Evolutionary conservation across 2,888 invertebrate genomes (phyloP).

Genomic region (Dryobotodes eremita): DNA sequence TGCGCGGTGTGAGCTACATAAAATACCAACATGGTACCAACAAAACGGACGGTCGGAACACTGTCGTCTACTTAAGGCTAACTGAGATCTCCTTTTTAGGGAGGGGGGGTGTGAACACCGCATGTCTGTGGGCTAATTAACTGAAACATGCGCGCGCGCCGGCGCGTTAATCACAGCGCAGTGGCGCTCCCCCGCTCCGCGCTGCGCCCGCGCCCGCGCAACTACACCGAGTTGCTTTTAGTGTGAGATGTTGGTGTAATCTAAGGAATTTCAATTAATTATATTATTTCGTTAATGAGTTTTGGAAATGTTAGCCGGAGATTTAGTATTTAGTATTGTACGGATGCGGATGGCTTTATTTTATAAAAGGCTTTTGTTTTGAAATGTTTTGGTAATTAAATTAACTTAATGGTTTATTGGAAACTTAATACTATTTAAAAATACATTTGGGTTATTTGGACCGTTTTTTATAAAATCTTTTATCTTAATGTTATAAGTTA

Average conservation of each 20-base stretch:
- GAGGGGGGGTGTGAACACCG: constrained; percentile 83
- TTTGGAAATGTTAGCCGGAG: constrained; percentile 68
- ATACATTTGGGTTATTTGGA: neutral
- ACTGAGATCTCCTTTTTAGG: constrained; percentile 88
- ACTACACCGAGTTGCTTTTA: constrained; percentile 88
- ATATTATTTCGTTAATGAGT: constrained; percentile 81
- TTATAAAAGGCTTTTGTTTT: constrained; percentile 58
- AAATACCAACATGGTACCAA: constrained; percentile 71
- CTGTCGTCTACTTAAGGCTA: constrained; percentile 81
- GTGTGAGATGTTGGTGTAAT: constrained; percentile 85
- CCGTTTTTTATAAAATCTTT: neutral
- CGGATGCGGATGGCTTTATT: constrained; percentile 64
- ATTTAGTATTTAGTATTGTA: constrained; percentile 72
- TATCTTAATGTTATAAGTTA: neutral
- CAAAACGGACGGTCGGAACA: constrained; percentile 77
- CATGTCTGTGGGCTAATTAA: constrained; percentile 88
- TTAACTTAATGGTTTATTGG: constrained; percentile 27
- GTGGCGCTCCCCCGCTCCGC: constrained; percentile 72
- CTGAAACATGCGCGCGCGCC: constrained; percentile 87
- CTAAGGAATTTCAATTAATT: constrained; percentile 87
- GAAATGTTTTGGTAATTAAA: constrained; percentile 56
- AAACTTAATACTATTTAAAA: constrained; percentile 21
- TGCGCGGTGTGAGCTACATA: constrained; percentile 68
- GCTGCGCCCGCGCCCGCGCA: constrained; percentile 64
- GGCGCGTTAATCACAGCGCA: constrained; percentile 81